Evolutionary conservation across 2,888 invertebrate species (phyloP).

Genomic region (Ferdinandea cuprea): DNA sequence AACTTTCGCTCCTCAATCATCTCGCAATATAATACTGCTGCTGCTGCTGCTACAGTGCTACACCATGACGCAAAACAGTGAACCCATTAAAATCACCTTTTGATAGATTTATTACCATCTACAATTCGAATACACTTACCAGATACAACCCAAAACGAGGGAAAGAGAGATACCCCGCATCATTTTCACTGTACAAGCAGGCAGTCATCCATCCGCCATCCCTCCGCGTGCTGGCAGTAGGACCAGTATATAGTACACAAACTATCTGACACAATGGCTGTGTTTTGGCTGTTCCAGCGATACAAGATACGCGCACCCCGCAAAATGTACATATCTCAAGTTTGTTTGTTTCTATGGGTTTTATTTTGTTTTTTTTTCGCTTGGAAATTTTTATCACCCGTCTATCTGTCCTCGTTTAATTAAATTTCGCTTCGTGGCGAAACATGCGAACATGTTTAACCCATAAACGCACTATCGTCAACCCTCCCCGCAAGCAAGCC

Average conservation of each 20-base stretch:
- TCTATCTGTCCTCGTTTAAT: slow-evolving; percentile 79
- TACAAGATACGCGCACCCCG: slow-evolving; percentile 36
- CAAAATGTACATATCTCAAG: slow-evolving; percentile 58
- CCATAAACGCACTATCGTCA: slow-evolving; percentile 74
- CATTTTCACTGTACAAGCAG: slow-evolving; percentile 22
- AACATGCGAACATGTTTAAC: slow-evolving; percentile 70
- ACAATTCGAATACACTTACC: slow-evolving; percentile 73
- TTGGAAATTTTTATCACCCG: slow-evolving; percentile 63
- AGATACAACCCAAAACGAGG: slow-evolving; percentile 61
- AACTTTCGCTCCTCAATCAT: slow-evolving; percentile 74
- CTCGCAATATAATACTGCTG: slow-evolving; percentile 43
- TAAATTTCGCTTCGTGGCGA: slow-evolving; percentile 71
- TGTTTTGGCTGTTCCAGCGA: slow-evolving; percentile 39
- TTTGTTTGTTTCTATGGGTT: slow-evolving; percentile 19
- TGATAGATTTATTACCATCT: slow-evolving; percentile 81
- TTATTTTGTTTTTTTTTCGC: slow-evolving; percentile 22
- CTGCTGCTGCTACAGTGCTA: slow-evolving; percentile 27
- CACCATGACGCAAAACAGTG: slow-evolving; percentile 74
- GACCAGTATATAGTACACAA: slow-evolving; percentile 52
- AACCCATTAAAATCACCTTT: slow-evolving; percentile 78
- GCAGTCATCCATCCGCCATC: slow-evolving; percentile 43
- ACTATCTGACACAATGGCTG: slow-evolving; percentile 62
- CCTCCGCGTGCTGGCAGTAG: neutral
- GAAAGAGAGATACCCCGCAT: slow-evolving; percentile 37
- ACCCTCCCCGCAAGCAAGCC: slow-evolving; percentile 2